phyloP scores from a whole-genome alignment of 2,888 invertebrate genomes.

The Volucella inflata region DNA sequence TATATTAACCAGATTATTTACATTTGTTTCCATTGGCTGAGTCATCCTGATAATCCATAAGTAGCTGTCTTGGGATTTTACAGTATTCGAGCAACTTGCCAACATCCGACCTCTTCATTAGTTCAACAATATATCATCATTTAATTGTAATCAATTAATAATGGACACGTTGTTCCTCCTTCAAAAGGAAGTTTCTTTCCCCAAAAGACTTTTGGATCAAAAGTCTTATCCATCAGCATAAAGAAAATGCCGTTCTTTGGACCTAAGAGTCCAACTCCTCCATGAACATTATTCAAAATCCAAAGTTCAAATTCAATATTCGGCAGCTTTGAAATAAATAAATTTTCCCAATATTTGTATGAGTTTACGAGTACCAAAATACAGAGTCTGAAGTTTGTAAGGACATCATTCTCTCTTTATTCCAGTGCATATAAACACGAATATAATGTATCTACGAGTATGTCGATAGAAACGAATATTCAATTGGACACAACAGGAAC shows the following conservation, averaged over 20 bases:
- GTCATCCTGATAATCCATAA: too few species aligned
- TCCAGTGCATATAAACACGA: not conserved
- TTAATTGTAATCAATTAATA: slow-evolving; percentile 15
- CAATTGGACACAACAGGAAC: too few species aligned
- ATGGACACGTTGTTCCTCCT: not conserved
- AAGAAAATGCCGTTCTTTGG: not conserved
- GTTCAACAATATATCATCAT: slow-evolving; percentile 21
- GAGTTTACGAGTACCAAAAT: not conserved
- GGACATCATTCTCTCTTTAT: not conserved
- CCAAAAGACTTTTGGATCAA: not conserved
- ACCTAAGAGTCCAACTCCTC: not conserved
- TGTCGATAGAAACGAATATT: too few species aligned
- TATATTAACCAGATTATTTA: too few species aligned
- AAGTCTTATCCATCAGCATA: slow-evolving; percentile 4
- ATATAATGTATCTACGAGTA: too few species aligned
- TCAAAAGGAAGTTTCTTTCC: not conserved
- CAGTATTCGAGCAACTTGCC: not conserved
- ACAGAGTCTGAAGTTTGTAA: too few species aligned
- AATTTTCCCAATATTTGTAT: not conserved
- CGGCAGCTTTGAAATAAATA: not conserved
- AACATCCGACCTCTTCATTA: not conserved
- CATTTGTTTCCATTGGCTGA: too few species aligned
- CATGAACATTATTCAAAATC: slow-evolving; percentile 4
- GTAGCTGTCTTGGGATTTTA: too few species aligned
- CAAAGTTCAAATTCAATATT: slow-evolving; percentile 32